Evolutionary conservation across 1,140 invertebrate genomes (phyloP), one percentile per base, ranked within the genome.

Genomic region (Druon quercuslanigerum): DNA sequence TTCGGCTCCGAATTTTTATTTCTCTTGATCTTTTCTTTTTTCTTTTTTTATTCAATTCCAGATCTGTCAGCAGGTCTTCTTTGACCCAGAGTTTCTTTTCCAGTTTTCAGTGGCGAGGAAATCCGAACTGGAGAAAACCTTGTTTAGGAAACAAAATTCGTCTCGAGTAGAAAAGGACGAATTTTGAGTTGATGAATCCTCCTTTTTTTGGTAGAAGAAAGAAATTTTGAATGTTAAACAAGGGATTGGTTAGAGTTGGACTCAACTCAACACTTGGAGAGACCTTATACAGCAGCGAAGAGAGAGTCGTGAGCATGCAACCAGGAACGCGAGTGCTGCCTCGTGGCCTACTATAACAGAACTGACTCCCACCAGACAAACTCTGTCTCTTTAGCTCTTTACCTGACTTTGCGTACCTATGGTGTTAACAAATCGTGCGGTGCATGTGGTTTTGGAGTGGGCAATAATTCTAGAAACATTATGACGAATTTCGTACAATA

Each of bases 311-410:
- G 78, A 78, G 77, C 75, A 71, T 76, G 75, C 77, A 73, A 77
- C 74, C 77, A 80, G 76, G 74, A 84, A 83, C 86, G 83, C 82
- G 85, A 81, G 57, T 85, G 84, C 86, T 89, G 85, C 88, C 86
- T 91, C 84, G 87, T 91, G 90, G 90, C 90, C 90, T 91, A 91
- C 90, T 91, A 91, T 91, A 91, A 90, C 90, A 90, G 89, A 91
- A 91, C 90, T 89, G 85, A 90, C 90, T 91, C 89, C 90, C 88
- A 90, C 90, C 87, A 79, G 74, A 51, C 66, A 13, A 73, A 74
- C 66, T 71, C 79, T 79, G 81, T 85, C 86, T 86, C 82, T 87
- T 89, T 46, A 46, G 40, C 40, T 46, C 40, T 46, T 46, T 89
- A 87, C 87, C 79, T 85, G 86, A 81, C 79, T 57, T 80, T 66